Percentiles rank a stretch among this genome's conserved stretches.
Conservation (phyloP, 2,113 vertebrate genomes). For the Xiphophorus maculatus region DNA sequence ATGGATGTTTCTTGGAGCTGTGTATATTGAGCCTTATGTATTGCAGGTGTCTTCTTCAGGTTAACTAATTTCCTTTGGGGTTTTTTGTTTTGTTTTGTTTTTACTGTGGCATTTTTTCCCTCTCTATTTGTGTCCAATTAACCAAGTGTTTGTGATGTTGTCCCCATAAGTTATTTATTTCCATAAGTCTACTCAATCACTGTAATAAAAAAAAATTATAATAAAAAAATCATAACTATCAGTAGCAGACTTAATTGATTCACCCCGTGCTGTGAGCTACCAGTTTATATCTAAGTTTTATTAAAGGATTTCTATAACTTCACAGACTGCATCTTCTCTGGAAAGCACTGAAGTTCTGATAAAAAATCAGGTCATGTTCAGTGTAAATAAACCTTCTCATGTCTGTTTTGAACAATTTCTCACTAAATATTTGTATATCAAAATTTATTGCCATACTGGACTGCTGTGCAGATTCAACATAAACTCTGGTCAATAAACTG, state of each 20-base stretch:
- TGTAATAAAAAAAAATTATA: constrained; percentile 48
- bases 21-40: constrained; percentile 65
- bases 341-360: not conserved
- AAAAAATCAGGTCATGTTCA: not conserved
- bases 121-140: constrained; percentile 53
- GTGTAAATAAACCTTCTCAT: not conserved
- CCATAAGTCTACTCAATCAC: constrained; percentile 41
- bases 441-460: constrained; percentile 3
- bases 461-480: constrained; percentile 8
- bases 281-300: constrained; percentile 10
- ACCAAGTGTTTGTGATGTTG: constrained; percentile 55
- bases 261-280: constrained; percentile 12
- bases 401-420: not conserved
- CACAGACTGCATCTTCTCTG: constrained; percentile 9
- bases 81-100: constrained; percentile 42
- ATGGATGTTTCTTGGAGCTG: constrained; percentile 23
- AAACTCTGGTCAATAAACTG: constrained; percentile 5
- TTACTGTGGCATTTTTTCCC: constrained; percentile 51
- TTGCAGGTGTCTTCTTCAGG: constrained; percentile 52
- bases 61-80: constrained; percentile 47
- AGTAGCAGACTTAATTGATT: constrained; percentile 11
- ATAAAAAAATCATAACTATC: not conserved
- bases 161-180: constrained; percentile 71
- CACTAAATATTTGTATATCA: not conserved
- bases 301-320: constrained; percentile 16